Base-by-base conservation (phyloP, 2,113 vertebrate genomes). In the Hippocampus mohnikei region DNA sequence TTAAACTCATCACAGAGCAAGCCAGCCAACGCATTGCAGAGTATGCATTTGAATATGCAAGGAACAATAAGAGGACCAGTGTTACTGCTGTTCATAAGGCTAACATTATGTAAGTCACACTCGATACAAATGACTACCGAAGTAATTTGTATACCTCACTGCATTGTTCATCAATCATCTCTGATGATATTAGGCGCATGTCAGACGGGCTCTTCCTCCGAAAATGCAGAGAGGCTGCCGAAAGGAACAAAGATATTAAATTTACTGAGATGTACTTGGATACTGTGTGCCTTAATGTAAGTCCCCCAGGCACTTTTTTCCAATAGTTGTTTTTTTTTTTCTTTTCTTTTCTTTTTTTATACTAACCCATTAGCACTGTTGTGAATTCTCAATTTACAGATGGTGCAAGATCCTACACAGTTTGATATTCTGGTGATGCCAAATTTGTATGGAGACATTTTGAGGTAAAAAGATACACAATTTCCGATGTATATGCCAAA, bases 231-330 rank as follows among this genome's bases (percentile, higher is more conserved):
- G 96, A 98, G 78, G 96, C 95, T 75, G 96, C 96, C 44, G 96
- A 98, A 85, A 96, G 94, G 81, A 95, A 92, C 90, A 98, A 95
- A 92, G 96, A 98, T 72, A 93, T 98, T 55, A 97, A 98, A 83
- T 98, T 98, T 88, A 96, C 94, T 59, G 96, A 98, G 90, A 98
- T 98, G 96, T 98, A 97, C 80, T 91, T 98, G 74, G 96, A 98
- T 88, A 98, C 96, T 25, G 96, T 98, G 27, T 98, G 96, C 84
- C 92, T 98, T 67, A 98, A 98, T 79, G 96, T 97, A 91, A 91
- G 96, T 88, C 53, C 53, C 50, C 3, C 60, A 1, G 11, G 11
- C 41, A 7, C 13, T 50, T 69, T 48, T 9, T 4, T 29, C 69
- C 4, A 33, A 33, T 8, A 33, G 20, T 8, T 18, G 1, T 5